Evolutionary conservation across 2,888 invertebrate species (phyloP), one percentile per base, ranked within the genome.

Genomic region (Napeogenes inachia): DNA sequence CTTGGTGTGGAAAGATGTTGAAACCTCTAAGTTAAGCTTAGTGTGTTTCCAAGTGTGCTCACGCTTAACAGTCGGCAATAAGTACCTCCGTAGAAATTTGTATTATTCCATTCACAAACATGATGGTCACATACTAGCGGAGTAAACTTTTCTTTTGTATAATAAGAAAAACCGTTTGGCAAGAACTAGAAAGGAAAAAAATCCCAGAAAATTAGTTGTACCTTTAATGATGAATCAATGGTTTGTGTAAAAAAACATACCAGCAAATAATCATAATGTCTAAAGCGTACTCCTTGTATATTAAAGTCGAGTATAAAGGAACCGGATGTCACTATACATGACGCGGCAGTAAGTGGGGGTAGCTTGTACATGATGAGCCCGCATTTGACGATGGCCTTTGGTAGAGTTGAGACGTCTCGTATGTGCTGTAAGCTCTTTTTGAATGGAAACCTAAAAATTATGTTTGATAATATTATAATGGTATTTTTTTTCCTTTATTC

Each of bases 231-330:
- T 54, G 13, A 21, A 33, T 42, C 46, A 8, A 47, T 13, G 6
- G 50, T 35, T 13, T 4, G 35, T 35, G 35, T 35, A 35, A 35
- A 57, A 45, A 30, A 21, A 63, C 77, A 71, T 71, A 89, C 90
- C 78, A 90, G 67, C 63, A 89, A 70, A 68, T 83, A 89, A 65
- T 90, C 90, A 60, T 78, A 76, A 62, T 90, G 90, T 10, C 90
- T 71, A 66, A 78, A 86, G 66, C 89, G 72, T n/a, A 90, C 76
- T 8, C 90, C 90, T 68, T 90, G 89, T 12, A 90, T 82, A 56
- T 90, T 90, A 68, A 90, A 90, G 77, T 90, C 90, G 5, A 90
- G 73, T 56, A 89, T 85, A 71, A 90, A 89, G 45, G 89, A 87
- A 0, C 89, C 90, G 0, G 90, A 89, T 0, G 88, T 83, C 71